Conservation (phyloP, 2,888 invertebrate genomes). For the Ophion ellenae region DNA sequence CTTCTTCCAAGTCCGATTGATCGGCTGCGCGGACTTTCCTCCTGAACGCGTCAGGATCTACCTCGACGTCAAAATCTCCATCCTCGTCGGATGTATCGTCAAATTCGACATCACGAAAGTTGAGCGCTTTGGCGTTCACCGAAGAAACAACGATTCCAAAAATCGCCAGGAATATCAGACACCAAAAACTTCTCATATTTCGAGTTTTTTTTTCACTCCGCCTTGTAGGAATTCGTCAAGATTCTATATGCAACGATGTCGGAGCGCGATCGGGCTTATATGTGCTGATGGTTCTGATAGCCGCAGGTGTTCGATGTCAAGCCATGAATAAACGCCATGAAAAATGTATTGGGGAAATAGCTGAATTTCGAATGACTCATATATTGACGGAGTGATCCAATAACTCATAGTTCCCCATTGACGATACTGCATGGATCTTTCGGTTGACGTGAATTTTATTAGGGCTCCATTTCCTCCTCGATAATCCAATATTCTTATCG, state of each 20-base stretch:
- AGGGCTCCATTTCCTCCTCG: background rate
- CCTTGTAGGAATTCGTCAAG: background rate
- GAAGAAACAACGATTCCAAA: conserved; percentile 9
- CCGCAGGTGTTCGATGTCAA: background rate
- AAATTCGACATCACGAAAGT: background rate
- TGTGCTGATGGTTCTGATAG: background rate
- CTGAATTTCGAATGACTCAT: conserved; percentile 15
- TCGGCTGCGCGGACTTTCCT: background rate
- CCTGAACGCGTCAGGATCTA: background rate
- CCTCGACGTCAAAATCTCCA: background rate
- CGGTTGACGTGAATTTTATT: background rate
- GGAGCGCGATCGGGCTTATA: background rate
- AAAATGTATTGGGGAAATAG: background rate
- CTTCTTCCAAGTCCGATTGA: background rate
- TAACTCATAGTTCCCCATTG: conserved; percentile 3
- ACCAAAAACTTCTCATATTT: background rate
- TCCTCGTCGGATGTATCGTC: background rate
- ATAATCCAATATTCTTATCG: background rate
- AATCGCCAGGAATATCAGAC: conserved; percentile 2
- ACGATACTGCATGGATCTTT: background rate
- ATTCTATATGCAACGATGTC: background rate
- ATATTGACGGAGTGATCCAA: background rate
- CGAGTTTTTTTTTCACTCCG: background rate
- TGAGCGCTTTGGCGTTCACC: background rate
- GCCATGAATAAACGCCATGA: background rate